A percentile compares a stretch with the other conserved stretches of the same genome.
Evolutionary conservation across 2,113 vertebrate species (phyloP).

Genomic region (Lates calcarifer): DNA sequence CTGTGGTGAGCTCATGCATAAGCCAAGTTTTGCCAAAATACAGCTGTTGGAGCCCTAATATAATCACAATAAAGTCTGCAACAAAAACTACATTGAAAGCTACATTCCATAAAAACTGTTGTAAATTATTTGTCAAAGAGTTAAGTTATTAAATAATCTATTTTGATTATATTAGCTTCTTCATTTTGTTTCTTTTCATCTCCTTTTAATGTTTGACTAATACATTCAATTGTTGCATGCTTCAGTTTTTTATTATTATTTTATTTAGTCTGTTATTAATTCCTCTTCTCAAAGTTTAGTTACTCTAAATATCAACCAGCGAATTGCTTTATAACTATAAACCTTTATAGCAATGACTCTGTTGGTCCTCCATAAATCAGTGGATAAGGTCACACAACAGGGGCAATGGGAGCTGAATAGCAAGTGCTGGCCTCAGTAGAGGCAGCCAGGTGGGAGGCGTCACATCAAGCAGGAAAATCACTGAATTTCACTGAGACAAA

Average conservation of each 20-base stretch:
- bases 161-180: neutral
- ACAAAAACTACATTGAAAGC: too few relatives aligned
- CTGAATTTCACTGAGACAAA: slow-evolving; percentile 18
- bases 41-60: too few relatives aligned
- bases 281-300: slow-evolving; percentile 4
- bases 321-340: neutral
- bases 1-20: too few relatives aligned
- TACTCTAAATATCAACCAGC: neutral
- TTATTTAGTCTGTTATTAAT: slow-evolving; percentile 13
- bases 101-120: neutral
- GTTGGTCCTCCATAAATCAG: slow-evolving; percentile 40
- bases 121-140: too few relatives aligned
- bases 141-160: neutral
- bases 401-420: slow-evolving; percentile 9
- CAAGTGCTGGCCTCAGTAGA: slow-evolving; percentile 8
- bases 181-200: neutral
- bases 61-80: too few relatives aligned
- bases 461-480: slow-evolving; percentile 22
- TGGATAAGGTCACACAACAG: slow-evolving; percentile 36
- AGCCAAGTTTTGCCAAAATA: too few relatives aligned
- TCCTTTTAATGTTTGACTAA: neutral
- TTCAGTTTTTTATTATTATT: too few relatives aligned
- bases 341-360: neutral
- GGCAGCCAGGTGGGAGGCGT: slow-evolving; percentile 25
- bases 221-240: neutral